phyloP scores from a whole-genome alignment of 2,113 vertebrate genomes.

The Colossoma macropomum region DNA sequence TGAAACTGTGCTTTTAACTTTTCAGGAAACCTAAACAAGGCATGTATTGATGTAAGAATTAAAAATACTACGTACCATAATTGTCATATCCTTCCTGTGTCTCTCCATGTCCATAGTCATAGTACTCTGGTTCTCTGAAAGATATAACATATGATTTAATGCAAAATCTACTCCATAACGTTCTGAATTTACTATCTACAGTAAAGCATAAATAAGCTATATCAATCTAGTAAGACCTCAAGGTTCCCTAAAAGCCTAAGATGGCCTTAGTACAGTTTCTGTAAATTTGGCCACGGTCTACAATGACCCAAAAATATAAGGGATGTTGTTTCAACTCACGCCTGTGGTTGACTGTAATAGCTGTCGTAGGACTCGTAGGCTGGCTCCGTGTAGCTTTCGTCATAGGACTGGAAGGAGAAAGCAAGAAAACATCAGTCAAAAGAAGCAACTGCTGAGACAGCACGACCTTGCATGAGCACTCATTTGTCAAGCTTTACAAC shows the following conservation, averaged over 20 bases:
- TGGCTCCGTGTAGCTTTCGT: slow-evolving; percentile 90
- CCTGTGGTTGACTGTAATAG: slow-evolving; percentile 96
- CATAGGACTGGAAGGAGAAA: slow-evolving; percentile 82
- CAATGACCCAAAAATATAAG: neutral
- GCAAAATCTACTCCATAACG: neutral
- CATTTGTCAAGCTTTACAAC: neutral
- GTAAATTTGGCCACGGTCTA: neutral
- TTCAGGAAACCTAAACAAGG: neutral
- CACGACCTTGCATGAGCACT: neutral
- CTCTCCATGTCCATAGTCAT: slow-evolving; percentile 97
- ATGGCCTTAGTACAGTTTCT: neutral
- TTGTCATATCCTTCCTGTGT: slow-evolving; percentile 92
- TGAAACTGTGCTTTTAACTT: neutral
- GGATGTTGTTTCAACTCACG: slow-evolving; percentile 81
- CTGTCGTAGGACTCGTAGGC: slow-evolving; percentile 94
- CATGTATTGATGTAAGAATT: neutral
- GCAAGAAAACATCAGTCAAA: neutral
- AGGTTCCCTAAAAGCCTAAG: slow-evolving; percentile 9
- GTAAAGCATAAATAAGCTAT: neutral
- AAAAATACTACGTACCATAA: slow-evolving; percentile 81
- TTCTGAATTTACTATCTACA: neutral
- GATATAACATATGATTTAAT: neutral
- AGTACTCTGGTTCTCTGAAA: slow-evolving; percentile 95
- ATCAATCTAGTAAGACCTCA: neutral
- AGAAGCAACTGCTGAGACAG: neutral